Conservation (phyloP, 2,113 vertebrate genomes). For the Aplodontia rufa region DNA sequence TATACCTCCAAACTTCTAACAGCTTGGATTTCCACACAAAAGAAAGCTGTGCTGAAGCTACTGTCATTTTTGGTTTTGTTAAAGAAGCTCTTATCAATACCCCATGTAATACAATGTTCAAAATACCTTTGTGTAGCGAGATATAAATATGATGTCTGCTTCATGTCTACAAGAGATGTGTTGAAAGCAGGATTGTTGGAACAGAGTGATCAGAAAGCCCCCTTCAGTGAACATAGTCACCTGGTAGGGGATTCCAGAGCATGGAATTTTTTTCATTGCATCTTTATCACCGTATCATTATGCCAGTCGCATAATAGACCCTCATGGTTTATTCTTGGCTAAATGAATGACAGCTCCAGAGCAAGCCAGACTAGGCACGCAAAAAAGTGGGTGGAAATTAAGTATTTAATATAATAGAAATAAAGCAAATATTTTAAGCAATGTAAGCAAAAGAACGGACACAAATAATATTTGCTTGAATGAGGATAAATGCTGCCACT, state of each 20-base stretch:
- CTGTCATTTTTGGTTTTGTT: background rate
- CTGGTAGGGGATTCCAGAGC: background rate
- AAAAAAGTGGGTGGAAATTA: background rate
- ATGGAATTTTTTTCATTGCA: background rate
- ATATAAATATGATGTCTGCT: background rate
- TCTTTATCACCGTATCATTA: background rate
- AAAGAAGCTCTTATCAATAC: background rate
- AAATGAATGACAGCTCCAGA: background rate
- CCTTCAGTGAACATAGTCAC: background rate
- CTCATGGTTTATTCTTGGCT: background rate
- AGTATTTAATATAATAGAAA: background rate
- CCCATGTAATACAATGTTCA: background rate
- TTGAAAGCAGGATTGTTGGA: background rate
- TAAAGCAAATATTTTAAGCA: background rate
- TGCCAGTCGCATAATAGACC: background rate
- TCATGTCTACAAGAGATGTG: background rate
- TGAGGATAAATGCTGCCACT: background rate
- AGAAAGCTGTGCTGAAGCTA: background rate
- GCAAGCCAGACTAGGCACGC: background rate
- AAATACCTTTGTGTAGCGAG: background rate
- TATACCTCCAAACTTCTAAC: background rate
- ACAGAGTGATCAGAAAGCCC: background rate
- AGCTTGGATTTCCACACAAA: background rate
- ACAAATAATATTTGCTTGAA: background rate
- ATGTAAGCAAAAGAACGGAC: background rate